A percentile compares a stretch with the other conserved stretches of the same genome.
These are phyloP conservation scores for Argyresthia albistria DNA, from an alignment of 2,888 invertebrate species.

Conservation along the genomic window DNA sequence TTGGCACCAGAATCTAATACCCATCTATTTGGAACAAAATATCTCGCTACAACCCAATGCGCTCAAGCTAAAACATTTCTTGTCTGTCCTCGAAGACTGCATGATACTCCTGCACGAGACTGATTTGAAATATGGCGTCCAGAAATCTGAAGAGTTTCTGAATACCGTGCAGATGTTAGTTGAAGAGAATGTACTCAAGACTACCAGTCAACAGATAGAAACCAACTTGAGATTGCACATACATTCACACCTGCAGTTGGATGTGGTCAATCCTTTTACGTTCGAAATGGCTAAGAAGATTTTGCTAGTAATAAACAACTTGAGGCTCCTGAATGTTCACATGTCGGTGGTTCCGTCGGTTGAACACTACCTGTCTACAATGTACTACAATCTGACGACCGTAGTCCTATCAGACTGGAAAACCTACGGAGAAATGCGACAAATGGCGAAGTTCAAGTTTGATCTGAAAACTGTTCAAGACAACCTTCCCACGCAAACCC, in stretches of 20 bases:
- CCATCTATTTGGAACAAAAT: conserved; percentile 82
- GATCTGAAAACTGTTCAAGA: conserved; percentile 89
- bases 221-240: conserved; percentile 93
- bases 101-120: conserved; percentile 39
- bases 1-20: conserved; percentile 85
- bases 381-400: conserved; percentile 97
- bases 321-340: conserved; percentile 68
- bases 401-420: conserved; percentile 98
- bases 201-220: conserved; percentile 90
- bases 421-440: conserved; percentile 97
- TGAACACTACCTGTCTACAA: conserved; percentile 93
- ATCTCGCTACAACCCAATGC: conserved; percentile 78
- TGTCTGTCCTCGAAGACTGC: conserved; percentile 60
- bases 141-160: conserved; percentile 42
- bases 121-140: conserved; percentile 33
- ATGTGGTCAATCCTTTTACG: conserved; percentile 81
- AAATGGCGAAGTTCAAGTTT: conserved; percentile 89
- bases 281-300: conserved; percentile 76
- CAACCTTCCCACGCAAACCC: conserved; percentile 94
- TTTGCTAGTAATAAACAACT: conserved; percentile 71
- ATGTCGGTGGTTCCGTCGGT: conserved; percentile 78
- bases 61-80: conserved; percentile 67
- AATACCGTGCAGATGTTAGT: conserved; percentile 50
- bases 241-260: conserved; percentile 89
- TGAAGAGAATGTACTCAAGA: conserved; percentile 74